phyloP scores from a whole-genome alignment of 2,888 invertebrate genomes.

The Drosophila macrospina region DNA sequence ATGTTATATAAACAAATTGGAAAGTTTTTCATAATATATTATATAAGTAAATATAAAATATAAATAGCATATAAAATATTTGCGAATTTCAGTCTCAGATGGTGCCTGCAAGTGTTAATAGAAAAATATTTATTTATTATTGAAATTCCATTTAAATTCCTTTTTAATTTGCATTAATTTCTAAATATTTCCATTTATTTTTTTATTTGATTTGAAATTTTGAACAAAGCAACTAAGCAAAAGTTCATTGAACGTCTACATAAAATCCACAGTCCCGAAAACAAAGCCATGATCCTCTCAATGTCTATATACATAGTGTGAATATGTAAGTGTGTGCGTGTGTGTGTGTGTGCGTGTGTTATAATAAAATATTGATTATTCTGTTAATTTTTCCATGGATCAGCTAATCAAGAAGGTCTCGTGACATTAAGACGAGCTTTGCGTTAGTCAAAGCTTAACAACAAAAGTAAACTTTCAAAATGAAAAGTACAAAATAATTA shows the following conservation, averaged over 20 bases:
- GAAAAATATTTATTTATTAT: too few relatives aligned
- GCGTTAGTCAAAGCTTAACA: background rate
- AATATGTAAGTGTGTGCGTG: conserved; percentile 1
- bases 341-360: background rate
- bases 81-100: too few relatives aligned
- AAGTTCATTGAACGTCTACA: conserved; percentile 48
- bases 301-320: background rate
- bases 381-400: conserved; percentile 16
- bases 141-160: too few relatives aligned
- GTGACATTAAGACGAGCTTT: conserved; percentile 27
- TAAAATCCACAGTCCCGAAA: conserved; percentile 21
- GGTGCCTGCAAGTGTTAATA: too few relatives aligned
- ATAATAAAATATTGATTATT: background rate
- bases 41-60: background rate
- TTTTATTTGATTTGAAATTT: background rate
- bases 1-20: too few relatives aligned
- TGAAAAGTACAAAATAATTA: background rate
- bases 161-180: too few relatives aligned
- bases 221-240: conserved; percentile 14
- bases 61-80: background rate
- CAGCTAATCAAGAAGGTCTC: conserved; percentile 41
- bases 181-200: background rate
- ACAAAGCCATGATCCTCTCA: conserved; percentile 38
- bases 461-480: conserved; percentile 22
- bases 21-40: background rate